Percentiles rank a stretch among this genome's conserved stretches.
phyloP scores from a whole-genome alignment of 1,140 invertebrate species.

The Apolygus lucorum region DNA sequence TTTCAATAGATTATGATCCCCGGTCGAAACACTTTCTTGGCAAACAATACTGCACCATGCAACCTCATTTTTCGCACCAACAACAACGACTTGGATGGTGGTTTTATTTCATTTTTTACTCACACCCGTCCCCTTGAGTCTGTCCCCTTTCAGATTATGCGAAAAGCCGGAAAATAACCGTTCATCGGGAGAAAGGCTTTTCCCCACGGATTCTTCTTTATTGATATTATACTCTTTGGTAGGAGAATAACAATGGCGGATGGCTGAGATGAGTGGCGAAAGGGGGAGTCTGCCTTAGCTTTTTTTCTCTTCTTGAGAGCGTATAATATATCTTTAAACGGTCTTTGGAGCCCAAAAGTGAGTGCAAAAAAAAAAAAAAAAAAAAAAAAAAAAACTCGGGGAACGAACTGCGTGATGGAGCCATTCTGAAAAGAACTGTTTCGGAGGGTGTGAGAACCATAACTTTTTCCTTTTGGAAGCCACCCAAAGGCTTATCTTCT shows the following conservation, averaged over 20 bases:
- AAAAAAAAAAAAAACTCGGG: no score
- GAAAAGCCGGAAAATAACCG: background rate
- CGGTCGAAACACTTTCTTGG: no score
- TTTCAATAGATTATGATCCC: no score
- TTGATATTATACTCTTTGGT: background rate
- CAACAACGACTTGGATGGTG: no score
- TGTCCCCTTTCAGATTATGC: no score
- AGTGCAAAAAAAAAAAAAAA: background rate
- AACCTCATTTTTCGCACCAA: no score
- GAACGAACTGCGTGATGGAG: background rate
- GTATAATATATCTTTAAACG: background rate
- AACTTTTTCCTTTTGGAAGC: conserved; percentile 1
- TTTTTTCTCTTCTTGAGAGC: background rate
- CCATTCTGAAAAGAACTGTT: background rate
- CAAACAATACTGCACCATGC: no score
- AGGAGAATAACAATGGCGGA: background rate
- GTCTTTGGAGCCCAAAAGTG: background rate
- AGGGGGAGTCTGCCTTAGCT: background rate
- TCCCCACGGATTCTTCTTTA: background rate
- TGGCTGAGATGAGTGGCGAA: no score
- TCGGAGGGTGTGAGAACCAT: background rate
- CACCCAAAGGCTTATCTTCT: background rate
- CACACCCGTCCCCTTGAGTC: no score
- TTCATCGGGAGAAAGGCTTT: background rate
- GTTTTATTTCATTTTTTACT: no score